Evolutionary conservation across 23 tunicate genomes (phyloP), one percentile per base, ranked within the genome.

Genomic region (Halocynthia roretzi): DNA sequence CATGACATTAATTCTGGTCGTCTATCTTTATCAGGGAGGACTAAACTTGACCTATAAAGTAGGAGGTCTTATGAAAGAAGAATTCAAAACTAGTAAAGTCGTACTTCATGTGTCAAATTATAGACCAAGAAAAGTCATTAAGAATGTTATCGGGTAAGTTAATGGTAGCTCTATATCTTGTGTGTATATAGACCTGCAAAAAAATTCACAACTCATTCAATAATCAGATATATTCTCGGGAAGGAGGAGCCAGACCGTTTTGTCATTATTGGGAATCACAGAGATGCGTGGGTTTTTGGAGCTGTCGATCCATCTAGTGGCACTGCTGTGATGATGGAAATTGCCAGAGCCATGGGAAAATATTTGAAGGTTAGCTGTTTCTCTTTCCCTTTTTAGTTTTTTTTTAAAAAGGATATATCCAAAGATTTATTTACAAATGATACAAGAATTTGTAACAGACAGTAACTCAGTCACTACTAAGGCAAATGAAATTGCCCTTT

Each of bases 251-350:
- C 96, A n/a, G 99, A 89, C 66, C 76, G 95, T 9, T 89, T 84
- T 82, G 96, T 95, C 6, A 74, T 95, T 52, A 8, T 95, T 20
- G 99, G 99, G 5, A 95, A 95, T 68, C 99, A 95, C 69, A 72
- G 99, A 69, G 99, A 95, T 71, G 99, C 99, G 5, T 95, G 99
- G 99, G 86, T 83, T 23, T 95, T 81, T 85, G 99, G 99, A 18
- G 92, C 83, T 10, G 71, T 85, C 8, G 99, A 95, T 75, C 99
- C 99, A 21, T 81, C 85, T 17, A 85, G 93, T 78, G 99, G 99
- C 5, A 95, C 99, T 51, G 90, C 93, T 19, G 84, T 89, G 48
- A 53, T 95, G 65, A 11, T 89, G 54, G 99, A 89, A 74, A 82
- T 81, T 50, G 79, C 89, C 0, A 72, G 94, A 52, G 94, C 89